Conservation (phyloP, 2,888 invertebrate genomes). For the Aricia artaxerxes region DNA sequence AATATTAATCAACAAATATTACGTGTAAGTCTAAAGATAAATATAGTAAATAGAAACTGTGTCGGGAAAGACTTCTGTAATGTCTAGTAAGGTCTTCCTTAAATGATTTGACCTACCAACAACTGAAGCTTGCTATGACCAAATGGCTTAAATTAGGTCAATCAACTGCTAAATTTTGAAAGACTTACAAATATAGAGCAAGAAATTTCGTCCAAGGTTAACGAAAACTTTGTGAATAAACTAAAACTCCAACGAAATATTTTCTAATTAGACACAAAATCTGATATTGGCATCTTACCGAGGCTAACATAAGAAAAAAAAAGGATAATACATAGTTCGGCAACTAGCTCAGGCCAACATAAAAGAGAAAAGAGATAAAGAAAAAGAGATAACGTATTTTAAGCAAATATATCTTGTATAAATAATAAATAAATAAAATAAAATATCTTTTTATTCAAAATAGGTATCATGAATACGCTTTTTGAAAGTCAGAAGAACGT, state of each 20-base stretch:
- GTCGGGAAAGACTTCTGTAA: slow-evolving; percentile 20
- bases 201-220: not conserved
- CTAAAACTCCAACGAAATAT: not conserved
- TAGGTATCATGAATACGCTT: too few species aligned
- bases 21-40: not conserved
- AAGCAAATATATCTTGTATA: too few species aligned
- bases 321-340: too few species aligned
- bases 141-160: slow-evolving; percentile 21
- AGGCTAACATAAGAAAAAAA: too few species aligned
- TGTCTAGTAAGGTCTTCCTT: slow-evolving; percentile 12
- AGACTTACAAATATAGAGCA: not conserved
- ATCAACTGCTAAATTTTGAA: slow-evolving; percentile 16
- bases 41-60: not conserved
- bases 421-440: too few species aligned
- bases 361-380: not conserved
- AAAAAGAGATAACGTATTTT: not conserved
- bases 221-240: not conserved
- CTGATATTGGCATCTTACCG: too few species aligned
- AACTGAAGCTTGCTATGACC: slow-evolving; percentile 18
- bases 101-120: slow-evolving; percentile 30
- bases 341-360: too few species aligned
- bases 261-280: not conserved
- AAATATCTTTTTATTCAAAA: too few species aligned
- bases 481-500: too few species aligned
- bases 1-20: not conserved